phyloP scores from a whole-genome alignment of 1,140 invertebrate genomes.

The Ceratitis capitata region DNA sequence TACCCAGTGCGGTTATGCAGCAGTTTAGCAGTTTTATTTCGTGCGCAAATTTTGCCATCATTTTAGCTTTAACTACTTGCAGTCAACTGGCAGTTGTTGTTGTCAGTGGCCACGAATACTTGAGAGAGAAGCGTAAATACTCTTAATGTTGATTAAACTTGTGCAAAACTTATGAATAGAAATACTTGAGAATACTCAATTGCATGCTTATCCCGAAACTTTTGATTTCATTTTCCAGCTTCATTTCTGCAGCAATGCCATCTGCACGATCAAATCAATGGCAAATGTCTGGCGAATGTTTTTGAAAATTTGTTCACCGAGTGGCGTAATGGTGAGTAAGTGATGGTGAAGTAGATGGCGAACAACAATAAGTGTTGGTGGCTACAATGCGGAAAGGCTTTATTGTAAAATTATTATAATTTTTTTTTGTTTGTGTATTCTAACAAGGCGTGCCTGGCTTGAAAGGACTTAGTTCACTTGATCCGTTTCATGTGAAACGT shows the following conservation, averaged over 20 bases:
- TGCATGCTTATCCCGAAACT: background rate
- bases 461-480: conserved; percentile 43
- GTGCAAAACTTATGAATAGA: background rate
- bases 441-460: conserved; percentile 47
- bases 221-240: conserved; percentile 41
- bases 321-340: conserved; percentile 33
- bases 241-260: conserved; percentile 45
- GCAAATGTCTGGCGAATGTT: conserved; percentile 39
- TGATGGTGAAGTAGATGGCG: too few relatives aligned
- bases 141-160: background rate
- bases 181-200: background rate
- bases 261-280: conserved; percentile 34
- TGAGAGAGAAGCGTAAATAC: conserved; percentile 25
- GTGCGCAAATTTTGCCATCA: background rate
- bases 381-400: background rate
- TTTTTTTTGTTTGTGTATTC: background rate
- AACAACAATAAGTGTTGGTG: background rate
- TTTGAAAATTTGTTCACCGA: conserved; percentile 30
- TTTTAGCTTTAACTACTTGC: background rate
- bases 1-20: background rate
- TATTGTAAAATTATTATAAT: background rate
- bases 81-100: conserved; percentile 5
- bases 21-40: background rate
- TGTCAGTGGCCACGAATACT: conserved; percentile 4
- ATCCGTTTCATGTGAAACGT: conserved; percentile 46